phyloP scores from a whole-genome alignment of 2,797 vertebrate genomes.

The Poecilia velifera region DNA sequence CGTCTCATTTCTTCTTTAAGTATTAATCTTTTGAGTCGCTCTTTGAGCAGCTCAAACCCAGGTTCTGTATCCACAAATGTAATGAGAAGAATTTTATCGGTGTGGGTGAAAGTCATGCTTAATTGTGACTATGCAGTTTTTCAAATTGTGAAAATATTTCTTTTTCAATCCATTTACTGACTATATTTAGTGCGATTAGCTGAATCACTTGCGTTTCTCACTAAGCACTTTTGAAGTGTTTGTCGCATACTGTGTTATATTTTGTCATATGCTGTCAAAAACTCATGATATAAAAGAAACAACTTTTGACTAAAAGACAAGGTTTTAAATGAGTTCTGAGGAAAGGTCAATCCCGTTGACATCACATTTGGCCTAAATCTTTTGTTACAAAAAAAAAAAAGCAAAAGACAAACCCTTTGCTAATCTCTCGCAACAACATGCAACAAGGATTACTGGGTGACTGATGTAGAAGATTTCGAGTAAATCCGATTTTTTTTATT shows the following conservation, averaged over 20 bases:
- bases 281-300: conserved; percentile 3
- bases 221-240: conserved; percentile 15
- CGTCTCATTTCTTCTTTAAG: not conserved
- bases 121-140: conserved; percentile 34
- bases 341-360: conserved; percentile 1
- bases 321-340: conserved; percentile 9
- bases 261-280: conserved; percentile 2
- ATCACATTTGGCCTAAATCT: conserved; percentile 36
- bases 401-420: conserved; percentile 49
- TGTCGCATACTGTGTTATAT: conserved; percentile 10
- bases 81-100: conserved; percentile 15
- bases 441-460: conserved; percentile 47
- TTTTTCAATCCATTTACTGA: conserved; percentile 4
- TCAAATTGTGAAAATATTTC: conserved; percentile 8
- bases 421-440: conserved; percentile 63
- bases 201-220: conserved; percentile 14
- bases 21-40: not conserved
- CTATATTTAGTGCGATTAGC: conserved; percentile 19
- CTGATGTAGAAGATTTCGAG: conserved; percentile 43
- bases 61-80: conserved; percentile 12
- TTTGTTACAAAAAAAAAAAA: conserved; percentile 21
- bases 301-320: conserved; percentile 13
- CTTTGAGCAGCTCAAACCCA: conserved; percentile 2
- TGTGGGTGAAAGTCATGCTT: conserved; percentile 19
- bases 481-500: conserved; percentile 26